Conservation (phyloP, 2,113 vertebrate genomes). For the Pterocles gutturalis region DNA sequence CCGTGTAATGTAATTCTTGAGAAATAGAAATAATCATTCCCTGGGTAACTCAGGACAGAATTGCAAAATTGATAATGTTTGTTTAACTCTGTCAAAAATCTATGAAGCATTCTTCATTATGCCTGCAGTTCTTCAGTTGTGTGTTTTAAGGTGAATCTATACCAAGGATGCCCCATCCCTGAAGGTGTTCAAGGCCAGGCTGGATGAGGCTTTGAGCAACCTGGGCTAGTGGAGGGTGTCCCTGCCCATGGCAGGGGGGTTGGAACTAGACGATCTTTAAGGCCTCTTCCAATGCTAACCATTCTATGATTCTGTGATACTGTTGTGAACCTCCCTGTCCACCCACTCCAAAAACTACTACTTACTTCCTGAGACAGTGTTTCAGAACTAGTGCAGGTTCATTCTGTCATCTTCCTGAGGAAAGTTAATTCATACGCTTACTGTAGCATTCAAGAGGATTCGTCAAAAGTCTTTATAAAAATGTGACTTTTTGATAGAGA, state of each 20-base stretch:
- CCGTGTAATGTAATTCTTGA: not conserved
- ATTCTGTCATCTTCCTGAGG: not conserved
- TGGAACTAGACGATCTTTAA: too few relatives aligned
- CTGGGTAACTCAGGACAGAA: not conserved
- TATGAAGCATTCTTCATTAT: not conserved
- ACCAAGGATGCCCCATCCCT: too few relatives aligned
- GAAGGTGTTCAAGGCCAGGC: too few relatives aligned
- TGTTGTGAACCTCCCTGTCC: not conserved
- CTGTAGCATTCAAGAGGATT: not conserved
- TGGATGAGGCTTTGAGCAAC: too few relatives aligned
- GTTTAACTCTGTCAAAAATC: not conserved
- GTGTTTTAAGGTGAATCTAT: not conserved
- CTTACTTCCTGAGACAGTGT: not conserved
- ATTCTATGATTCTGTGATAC: too few relatives aligned
- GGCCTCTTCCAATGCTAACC: too few relatives aligned
- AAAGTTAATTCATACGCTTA: not conserved
- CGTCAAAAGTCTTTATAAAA: not conserved
- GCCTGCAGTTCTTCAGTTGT: not conserved
- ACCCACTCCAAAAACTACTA: not conserved
- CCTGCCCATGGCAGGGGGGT: too few relatives aligned
- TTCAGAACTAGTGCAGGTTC: not conserved
- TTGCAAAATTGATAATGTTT: not conserved
- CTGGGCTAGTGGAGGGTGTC: too few relatives aligned
- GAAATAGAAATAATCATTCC: not conserved
- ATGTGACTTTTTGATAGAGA: not conserved